Conservation (phyloP, 2,888 invertebrate species). For the Linnaemya vulpina region DNA sequence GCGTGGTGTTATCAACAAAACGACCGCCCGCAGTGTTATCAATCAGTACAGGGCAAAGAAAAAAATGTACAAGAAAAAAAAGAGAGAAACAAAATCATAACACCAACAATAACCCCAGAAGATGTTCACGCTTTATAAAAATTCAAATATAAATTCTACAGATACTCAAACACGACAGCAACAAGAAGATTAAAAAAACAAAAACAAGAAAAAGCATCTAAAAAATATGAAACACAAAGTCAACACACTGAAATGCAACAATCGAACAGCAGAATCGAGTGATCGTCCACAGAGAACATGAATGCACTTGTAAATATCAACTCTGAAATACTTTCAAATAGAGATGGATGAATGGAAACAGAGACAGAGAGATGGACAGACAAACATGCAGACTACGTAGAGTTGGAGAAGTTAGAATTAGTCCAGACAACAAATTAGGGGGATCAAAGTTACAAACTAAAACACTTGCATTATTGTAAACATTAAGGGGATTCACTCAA, state of each 20-base stretch:
- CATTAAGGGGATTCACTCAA: too few species aligned
- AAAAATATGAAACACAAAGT: conserved; percentile 5
- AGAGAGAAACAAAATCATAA: conserved; percentile 30
- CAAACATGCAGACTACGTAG: background rate
- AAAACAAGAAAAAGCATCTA: conserved; percentile 9
- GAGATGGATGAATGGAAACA: background rate
- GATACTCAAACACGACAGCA: conserved; percentile 1
- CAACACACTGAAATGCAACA: conserved; percentile 35
- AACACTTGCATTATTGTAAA: background rate
- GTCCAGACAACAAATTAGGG: background rate
- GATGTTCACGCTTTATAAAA: conserved; percentile 62
- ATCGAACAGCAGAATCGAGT: conserved; percentile 16
- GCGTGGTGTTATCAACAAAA: conserved; percentile 57
- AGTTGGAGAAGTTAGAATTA: background rate
- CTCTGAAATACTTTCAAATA: conserved; percentile 15
- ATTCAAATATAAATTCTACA: conserved; percentile 23
- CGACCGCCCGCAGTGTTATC: conserved; percentile 77
- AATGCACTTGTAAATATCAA: conserved; percentile 37
- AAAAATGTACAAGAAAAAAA: conserved; percentile 4
- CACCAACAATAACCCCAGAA: conserved; percentile 53
- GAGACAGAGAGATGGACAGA: background rate
- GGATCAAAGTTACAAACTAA: background rate
- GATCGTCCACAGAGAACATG: conserved; percentile 34
- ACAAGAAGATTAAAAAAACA: background rate
- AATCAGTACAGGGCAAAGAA: conserved; percentile 73